Base-by-base conservation (phyloP, 2,113 vertebrate genomes). In the Cavia porcellus region DNA sequence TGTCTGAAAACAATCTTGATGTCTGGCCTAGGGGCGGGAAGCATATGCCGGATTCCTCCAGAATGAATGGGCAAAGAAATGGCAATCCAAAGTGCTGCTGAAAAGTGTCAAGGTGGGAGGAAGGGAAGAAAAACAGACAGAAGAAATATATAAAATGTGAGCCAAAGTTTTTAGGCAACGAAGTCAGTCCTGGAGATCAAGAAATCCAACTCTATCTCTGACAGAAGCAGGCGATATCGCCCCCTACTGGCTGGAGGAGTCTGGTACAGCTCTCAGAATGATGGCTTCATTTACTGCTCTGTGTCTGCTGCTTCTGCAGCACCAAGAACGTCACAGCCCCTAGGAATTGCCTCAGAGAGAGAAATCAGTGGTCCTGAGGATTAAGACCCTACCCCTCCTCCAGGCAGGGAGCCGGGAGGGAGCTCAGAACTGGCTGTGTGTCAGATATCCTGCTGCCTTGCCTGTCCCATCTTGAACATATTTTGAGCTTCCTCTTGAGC, bases 381-480 rank as follows among this genome's bases (percentile, higher is more conserved):
- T 57, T 20, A 17, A 79, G 68, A 55, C 64, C 10, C 95, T 57
- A 59, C 72, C 81, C 90, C 80, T 86, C 57, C 83, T 96, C 77
- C 0, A 38, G 72, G 82, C 86, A 96, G 59, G 66, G 42, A 81
- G 64, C n/a, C 64, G 19, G 17, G 81, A 62, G 59, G 83, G 72
- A n/a, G 25, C 42, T 96, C 75, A 19, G 20, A 90, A 66, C 75
- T 12, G 61, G 82, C 57, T 77, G 50, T 22, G 50, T 24, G 85
- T 92, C 97, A 96, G 90, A 55, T 77, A 85, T 45, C 66, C 86
- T 88, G 96, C 93, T 93, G 82, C 25, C 81, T 35, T 86, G 47
- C 88, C 89, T 89, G 93, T 82, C 77, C 92, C 97, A 98, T 97
- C 97, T 98, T 97, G 97, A 97, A 98, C 81, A 77, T 47, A 97